A percentile compares a stretch with the other conserved stretches of the same genome.
phyloP scores from a whole-genome alignment of 2,888 invertebrate species.

The Drosophila antonietae region DNA sequence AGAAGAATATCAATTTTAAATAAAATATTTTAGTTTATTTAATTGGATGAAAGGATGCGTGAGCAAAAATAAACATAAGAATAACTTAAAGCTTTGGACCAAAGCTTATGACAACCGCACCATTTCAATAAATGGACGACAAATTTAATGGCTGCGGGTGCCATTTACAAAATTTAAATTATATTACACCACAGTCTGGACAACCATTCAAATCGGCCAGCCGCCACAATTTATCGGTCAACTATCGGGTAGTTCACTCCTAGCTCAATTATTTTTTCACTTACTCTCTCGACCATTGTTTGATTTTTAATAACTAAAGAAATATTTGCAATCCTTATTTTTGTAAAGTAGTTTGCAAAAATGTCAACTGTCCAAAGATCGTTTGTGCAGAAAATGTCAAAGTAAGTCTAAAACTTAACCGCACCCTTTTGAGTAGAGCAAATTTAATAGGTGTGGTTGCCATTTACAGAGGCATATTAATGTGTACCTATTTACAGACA shows the following conservation, averaged over 20 bases:
- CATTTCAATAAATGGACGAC: no score
- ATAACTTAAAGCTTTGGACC: no score
- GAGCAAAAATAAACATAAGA: no score
- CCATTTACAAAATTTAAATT: not conserved
- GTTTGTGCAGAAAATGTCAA: conserved; percentile 90
- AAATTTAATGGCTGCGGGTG: no score
- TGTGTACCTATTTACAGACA: conserved; percentile 85
- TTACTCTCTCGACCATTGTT: conserved; percentile 8
- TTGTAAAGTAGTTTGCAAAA: conserved; percentile 48
- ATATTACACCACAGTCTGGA: not conserved
- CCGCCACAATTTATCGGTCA: conserved; percentile 43
- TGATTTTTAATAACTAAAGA: conserved; percentile 6
- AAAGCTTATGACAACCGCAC: no score
- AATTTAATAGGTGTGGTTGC: not conserved
- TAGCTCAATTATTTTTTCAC: conserved; percentile 17
- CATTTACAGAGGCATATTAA: not conserved
- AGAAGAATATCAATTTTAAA: not conserved
- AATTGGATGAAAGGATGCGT: no score
- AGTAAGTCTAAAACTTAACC: conserved; percentile 83
- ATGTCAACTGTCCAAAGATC: conserved; percentile 89
- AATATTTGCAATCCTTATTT: not conserved
- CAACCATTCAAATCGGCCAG: not conserved
- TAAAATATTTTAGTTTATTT: not conserved
- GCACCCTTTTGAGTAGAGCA: conserved; percentile 26
- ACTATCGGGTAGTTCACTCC: conserved; percentile 39